phyloP scores from a whole-genome alignment of 2,797 vertebrate species.

The Sebastes hubbsi region DNA sequence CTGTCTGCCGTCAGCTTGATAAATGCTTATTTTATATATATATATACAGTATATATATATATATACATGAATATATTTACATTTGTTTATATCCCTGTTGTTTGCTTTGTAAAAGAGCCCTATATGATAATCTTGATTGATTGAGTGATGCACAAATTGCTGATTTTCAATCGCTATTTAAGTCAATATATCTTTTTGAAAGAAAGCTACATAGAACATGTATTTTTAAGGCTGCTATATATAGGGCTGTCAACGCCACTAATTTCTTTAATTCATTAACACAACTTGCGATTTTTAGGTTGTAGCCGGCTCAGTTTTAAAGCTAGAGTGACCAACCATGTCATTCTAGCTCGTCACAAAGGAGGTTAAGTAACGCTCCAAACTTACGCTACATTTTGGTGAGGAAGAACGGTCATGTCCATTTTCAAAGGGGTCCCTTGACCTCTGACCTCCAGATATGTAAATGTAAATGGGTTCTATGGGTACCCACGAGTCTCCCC shows the following conservation, averaged over 20 bases:
- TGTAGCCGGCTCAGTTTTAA: no score
- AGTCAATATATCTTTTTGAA: background rate
- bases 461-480: no score
- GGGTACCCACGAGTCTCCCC: no score
- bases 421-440: no score
- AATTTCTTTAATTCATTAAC: no score
- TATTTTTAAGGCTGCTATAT: no score
- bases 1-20: constrained; percentile 24
- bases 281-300: no score
- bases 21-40: background rate
- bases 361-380: no score
- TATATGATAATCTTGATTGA: background rate
- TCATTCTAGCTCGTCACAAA: accelerated
- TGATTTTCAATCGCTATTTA: background rate
- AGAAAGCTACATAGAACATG: no score
- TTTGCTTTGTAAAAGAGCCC: background rate
- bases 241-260: no score
- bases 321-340: no score
- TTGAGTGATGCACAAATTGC: background rate
- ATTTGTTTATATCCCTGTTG: background rate
- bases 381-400: accelerated
- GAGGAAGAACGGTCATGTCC: accelerated
- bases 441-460: no score
- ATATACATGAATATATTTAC: background rate
- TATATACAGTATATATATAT: background rate